Percentiles rank a stretch among this genome's conserved stretches.
Evolutionary conservation across 2,888 invertebrate species (phyloP).

Genomic region (Campopleginae sp.): DNA sequence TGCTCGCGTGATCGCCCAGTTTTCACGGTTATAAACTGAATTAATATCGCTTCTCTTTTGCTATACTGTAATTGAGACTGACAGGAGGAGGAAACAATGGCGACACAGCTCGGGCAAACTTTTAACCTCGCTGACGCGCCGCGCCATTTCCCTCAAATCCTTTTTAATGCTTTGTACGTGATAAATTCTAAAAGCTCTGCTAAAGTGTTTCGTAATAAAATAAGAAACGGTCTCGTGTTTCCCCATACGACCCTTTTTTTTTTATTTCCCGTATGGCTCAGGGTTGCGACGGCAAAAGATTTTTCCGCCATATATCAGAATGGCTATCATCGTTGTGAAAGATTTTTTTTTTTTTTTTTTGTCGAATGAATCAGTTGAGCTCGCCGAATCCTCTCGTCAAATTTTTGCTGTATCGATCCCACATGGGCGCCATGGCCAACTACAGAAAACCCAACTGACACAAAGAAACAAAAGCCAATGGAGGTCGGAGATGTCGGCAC

Average conservation of each 20-base stretch:
- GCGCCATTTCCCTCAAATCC: slow-evolving; percentile 10
- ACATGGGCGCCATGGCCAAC: too few relatives aligned
- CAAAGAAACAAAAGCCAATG: too few relatives aligned
- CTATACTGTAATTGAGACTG: slow-evolving; percentile 39
- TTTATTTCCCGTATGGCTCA: neutral
- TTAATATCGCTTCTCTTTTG: slow-evolving; percentile 55
- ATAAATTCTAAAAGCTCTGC: slow-evolving; percentile 27
- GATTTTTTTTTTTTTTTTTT: too few relatives aligned
- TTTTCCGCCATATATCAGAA: neutral
- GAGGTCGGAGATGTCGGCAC: too few relatives aligned
- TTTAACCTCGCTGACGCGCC: slow-evolving; percentile 45
- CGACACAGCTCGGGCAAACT: slow-evolving; percentile 22
- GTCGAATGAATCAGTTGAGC: too few relatives aligned
- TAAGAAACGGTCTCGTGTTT: neutral
- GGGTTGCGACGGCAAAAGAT: neutral
- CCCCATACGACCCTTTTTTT: neutral
- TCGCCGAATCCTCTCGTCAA: too few relatives aligned
- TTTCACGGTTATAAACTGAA: slow-evolving; percentile 63
- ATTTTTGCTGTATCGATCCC: too few relatives aligned
- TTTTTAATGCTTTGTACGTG: slow-evolving; percentile 8
- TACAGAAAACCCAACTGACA: too few relatives aligned
- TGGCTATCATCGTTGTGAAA: neutral
- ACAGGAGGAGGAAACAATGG: slow-evolving; percentile 42
- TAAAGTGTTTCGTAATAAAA: neutral
- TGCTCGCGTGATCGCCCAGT: slow-evolving; percentile 61